Evolutionary conservation across 2,888 invertebrate genomes (phyloP).

Genomic region (Eudemis profundana): DNA sequence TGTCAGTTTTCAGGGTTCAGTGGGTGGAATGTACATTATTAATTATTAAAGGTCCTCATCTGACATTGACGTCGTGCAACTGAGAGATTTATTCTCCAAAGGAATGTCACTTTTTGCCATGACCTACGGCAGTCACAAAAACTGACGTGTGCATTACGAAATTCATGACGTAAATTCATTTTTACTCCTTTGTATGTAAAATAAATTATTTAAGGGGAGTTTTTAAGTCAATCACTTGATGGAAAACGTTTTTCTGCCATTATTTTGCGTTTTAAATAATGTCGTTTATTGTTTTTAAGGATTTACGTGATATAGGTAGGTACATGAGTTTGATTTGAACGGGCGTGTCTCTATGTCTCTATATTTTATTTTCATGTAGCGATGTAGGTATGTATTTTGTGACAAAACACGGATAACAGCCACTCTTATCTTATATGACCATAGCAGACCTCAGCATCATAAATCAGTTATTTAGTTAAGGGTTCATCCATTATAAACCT

Average conservation of each 20-base stretch:
- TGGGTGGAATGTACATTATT: slow-evolving; percentile 73
- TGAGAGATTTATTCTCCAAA: slow-evolving; percentile 70
- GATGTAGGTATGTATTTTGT: too few relatives aligned
- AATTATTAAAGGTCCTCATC: slow-evolving; percentile 72
- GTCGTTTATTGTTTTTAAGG: neutral
- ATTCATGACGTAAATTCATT: slow-evolving; percentile 30
- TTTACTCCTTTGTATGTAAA: slow-evolving; percentile 29
- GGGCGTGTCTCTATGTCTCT: neutral
- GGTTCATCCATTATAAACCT: too few relatives aligned
- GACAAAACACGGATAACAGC: too few relatives aligned
- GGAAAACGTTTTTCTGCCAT: slow-evolving; percentile 4
- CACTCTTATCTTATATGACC: too few relatives aligned
- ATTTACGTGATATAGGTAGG: neutral
- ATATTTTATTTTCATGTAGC: too few relatives aligned
- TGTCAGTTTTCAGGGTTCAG: slow-evolving; percentile 54
- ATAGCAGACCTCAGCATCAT: too few relatives aligned
- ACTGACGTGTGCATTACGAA: slow-evolving; percentile 43
- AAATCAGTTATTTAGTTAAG: too few relatives aligned
- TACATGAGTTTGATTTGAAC: too few relatives aligned
- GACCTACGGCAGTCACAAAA: slow-evolving; percentile 71
- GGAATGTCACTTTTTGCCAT: slow-evolving; percentile 72
- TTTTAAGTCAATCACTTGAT: slow-evolving; percentile 18
- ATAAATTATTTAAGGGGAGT: slow-evolving; percentile 20
- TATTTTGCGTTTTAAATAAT: neutral
- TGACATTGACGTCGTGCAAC: slow-evolving; percentile 58